phyloP scores from a whole-genome alignment of 2,888 invertebrate species.

The Clanis bilineata region DNA sequence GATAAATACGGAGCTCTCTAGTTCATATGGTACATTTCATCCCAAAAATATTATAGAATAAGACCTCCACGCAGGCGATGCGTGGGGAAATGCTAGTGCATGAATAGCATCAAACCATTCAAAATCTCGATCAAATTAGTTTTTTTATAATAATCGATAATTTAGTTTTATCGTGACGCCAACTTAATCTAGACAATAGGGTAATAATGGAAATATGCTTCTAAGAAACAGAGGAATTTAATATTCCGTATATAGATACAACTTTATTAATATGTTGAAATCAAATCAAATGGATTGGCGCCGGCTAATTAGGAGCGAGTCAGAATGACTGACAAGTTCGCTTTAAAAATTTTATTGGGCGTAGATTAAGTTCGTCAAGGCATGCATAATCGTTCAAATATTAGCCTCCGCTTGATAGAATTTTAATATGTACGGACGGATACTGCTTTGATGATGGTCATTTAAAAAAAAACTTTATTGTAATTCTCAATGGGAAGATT shows the following conservation, averaged over 20 bases:
- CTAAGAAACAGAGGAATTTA: neutral
- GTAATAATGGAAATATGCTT: neutral
- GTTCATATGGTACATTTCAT: too few relatives aligned
- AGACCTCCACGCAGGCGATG: too few relatives aligned
- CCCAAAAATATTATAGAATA: too few relatives aligned
- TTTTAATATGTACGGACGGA: slow-evolving; percentile 23
- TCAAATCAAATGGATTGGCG: slow-evolving; percentile 9
- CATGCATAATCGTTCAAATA: slow-evolving; percentile 13
- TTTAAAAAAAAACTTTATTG: neutral
- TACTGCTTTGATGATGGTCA: slow-evolving; percentile 14
- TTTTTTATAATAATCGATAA: neutral
- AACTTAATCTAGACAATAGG: neutral
- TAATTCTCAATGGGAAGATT: neutral
- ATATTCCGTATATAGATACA: neutral
- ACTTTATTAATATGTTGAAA: neutral
- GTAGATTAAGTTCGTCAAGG: slow-evolving; percentile 11
- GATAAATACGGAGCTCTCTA: too few relatives aligned
- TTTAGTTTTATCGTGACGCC: neutral
- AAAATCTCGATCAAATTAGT: neutral
- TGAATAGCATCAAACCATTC: neutral
- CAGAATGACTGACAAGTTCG: slow-evolving; percentile 9
- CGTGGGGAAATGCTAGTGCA: too few relatives aligned
- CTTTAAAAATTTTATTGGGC: slow-evolving; percentile 1
- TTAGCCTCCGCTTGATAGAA: slow-evolving; percentile 10
- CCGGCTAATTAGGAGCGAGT: slow-evolving; percentile 10